phyloP scores from a whole-genome alignment of 2,113 vertebrate species.

The Oryzias curvinotus region DNA sequence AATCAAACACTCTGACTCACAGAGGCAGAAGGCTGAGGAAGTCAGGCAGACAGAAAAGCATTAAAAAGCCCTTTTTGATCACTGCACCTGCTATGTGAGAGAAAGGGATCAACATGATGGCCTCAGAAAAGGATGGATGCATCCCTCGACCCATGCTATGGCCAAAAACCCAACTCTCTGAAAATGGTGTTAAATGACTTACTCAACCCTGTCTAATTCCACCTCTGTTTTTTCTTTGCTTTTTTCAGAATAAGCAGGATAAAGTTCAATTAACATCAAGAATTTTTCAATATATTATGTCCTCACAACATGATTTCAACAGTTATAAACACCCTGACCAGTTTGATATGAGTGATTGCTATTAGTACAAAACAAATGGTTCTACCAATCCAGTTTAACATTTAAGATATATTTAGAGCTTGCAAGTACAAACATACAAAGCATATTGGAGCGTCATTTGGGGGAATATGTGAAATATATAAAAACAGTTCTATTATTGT shows the following conservation, averaged over 20 bases:
- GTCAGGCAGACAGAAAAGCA: conserved; percentile 63
- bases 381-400: conserved; percentile 60
- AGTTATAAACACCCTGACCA: conserved; percentile 58
- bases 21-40: conserved; percentile 55
- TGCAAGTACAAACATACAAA: conserved; percentile 67
- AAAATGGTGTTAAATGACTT: conserved; percentile 28
- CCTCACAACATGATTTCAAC: conserved; percentile 46
- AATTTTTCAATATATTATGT: conserved; percentile 36
- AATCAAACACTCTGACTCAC: conserved; percentile 53
- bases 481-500: conserved; percentile 53
- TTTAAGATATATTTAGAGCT: conserved; percentile 61
- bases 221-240: conserved; percentile 9
- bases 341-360: conserved; percentile 64
- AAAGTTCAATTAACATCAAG: conserved; percentile 35
- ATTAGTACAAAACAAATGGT: conserved; percentile 67
- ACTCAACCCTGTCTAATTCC: conserved; percentile 22
- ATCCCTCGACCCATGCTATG: conserved; percentile 53
- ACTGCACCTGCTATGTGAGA: conserved; percentile 60
- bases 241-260: conserved; percentile 22
- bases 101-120: conserved; percentile 55
- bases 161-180: conserved; percentile 42
- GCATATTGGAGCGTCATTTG: conserved; percentile 52
- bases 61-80: conserved; percentile 75
- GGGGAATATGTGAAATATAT: conserved; percentile 53
- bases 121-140: conserved; percentile 33